Base-by-base conservation (phyloP, 2,113 vertebrate species). In the Phoxinus phoxinus region DNA sequence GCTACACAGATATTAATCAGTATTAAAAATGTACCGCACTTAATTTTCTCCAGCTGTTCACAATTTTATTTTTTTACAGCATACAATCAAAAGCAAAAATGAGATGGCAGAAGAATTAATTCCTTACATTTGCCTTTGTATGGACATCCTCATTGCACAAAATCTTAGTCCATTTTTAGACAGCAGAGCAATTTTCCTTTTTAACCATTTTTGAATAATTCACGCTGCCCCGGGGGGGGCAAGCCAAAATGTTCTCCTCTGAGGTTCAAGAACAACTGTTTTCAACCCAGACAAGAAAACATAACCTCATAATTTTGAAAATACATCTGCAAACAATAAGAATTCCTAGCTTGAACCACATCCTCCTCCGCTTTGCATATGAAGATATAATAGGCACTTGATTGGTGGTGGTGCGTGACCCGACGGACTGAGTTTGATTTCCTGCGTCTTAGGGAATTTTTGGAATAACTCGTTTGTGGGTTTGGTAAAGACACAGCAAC, bases 281-380 rank as follows among this genome's bases (percentile, higher is more conserved):
- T 56, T 58, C 53, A 27, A 58, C 37, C 75, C 41, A 63, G 87
- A 87, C 77, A 82, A 81, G 80, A 80, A 83, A 90, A 88, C 63
- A 85, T 84, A 81, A 75, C 37, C 87, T 69, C 69, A 78, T 51
- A 58, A 85, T 85, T 87, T 23, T 27, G 56, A 71, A 88, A 82
- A 73, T 5, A 73, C 87, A 87, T 87, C 89, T 90, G 87, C 85
- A 85, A 90, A 86, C 87, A 88, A 85, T 88, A 88, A 79, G 58
- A 71, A 10, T 37, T 61, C 58, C 83, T 69, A 44, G 61, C 86
- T 69, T 67, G 65, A 80, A 88, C 84, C 73, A 75, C 76, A 81
- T 87, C 82, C 86, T 69, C 59, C 67, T 79, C 53, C 85, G 32
- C 58, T 67, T 56, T 30, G 27, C 32, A 74, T 86, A 85, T 53